phyloP scores from a whole-genome alignment of 2,797 vertebrate species.

The Anolis apletophallus region DNA sequence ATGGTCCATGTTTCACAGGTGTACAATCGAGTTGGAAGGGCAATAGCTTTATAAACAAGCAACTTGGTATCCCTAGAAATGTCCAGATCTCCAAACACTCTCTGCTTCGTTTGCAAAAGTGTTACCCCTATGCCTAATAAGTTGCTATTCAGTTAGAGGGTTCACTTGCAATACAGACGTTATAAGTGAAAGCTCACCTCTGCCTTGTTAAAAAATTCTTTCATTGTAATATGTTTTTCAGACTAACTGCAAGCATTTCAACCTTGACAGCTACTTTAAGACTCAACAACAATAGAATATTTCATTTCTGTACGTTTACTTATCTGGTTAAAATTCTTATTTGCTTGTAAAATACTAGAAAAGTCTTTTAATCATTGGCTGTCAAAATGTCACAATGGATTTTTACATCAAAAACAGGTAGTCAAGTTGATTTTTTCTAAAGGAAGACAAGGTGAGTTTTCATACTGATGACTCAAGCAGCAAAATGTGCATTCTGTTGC shows the following conservation, averaged over 20 bases:
- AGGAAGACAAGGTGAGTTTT: slow-evolving; percentile 44
- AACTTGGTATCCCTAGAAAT: no score
- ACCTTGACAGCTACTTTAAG: slow-evolving; percentile 74
- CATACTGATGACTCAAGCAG: slow-evolving; percentile 35
- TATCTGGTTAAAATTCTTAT: slow-evolving; percentile 76
- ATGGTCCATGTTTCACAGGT: no score
- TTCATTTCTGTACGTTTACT: slow-evolving; percentile 73
- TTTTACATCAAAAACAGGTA: slow-evolving; percentile 68
- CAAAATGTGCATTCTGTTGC: slow-evolving; percentile 31
- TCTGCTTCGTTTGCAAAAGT: no score
- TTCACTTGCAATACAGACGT: slow-evolving; percentile 35
- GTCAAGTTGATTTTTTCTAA: slow-evolving; percentile 29
- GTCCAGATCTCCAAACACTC: no score
- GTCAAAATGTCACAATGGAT: slow-evolving; percentile 69
- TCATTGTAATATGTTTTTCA: slow-evolving; percentile 76
- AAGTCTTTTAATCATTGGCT: slow-evolving; percentile 73
- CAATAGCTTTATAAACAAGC: no score
- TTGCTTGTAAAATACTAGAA: slow-evolving; percentile 74
- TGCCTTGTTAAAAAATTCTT: slow-evolving; percentile 77
- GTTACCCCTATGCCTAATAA: not conserved
- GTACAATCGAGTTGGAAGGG: no score
- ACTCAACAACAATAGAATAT: slow-evolving; percentile 72
- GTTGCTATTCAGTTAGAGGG: not conserved
- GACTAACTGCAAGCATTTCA: slow-evolving; percentile 61
- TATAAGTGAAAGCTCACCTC: slow-evolving; percentile 65